Conservation (phyloP, 2,888 invertebrate genomes). For the Scrobipalpa atriplicella region DNA sequence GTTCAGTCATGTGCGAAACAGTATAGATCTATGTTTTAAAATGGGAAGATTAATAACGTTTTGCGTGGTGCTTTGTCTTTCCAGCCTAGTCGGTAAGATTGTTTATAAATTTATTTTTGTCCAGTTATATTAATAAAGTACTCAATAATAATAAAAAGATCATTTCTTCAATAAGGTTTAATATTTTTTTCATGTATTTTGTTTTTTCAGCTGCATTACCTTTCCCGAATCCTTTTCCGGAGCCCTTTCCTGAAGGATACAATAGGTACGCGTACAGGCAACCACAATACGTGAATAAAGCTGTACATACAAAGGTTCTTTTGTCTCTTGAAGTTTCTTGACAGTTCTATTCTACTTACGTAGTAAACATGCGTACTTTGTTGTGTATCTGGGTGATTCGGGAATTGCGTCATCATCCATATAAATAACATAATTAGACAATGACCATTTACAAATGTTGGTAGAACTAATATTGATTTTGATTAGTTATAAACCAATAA, state of each 20-base stretch:
- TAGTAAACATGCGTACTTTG: slow-evolving; percentile 37
- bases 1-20: slow-evolving; percentile 51
- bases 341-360: slow-evolving; percentile 37
- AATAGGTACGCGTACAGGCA: slow-evolving; percentile 19
- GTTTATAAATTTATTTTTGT: too few species aligned
- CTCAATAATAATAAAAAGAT: neutral
- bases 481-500: too few species aligned
- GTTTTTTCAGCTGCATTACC: slow-evolving; percentile 33
- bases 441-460: too few species aligned
- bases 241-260: neutral
- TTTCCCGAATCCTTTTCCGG: slow-evolving; percentile 28
- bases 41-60: slow-evolving; percentile 46
- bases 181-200: slow-evolving; percentile 11
- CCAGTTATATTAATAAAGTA: neutral
- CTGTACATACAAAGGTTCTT: slow-evolving; percentile 56
- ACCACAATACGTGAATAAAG: slow-evolving; percentile 47
- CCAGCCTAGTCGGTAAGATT: slow-evolving; percentile 52
- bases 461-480: too few species aligned
- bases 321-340: slow-evolving; percentile 39
- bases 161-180: neutral
- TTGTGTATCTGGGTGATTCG: slow-evolving; percentile 28
- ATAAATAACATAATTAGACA: neutral
- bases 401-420: slow-evolving; percentile 35
- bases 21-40: slow-evolving; percentile 47
- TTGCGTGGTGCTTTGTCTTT: slow-evolving; percentile 46